Evolutionary conservation across 1,140 invertebrate genomes (phyloP).

Genomic region (Coelopa frigida): DNA sequence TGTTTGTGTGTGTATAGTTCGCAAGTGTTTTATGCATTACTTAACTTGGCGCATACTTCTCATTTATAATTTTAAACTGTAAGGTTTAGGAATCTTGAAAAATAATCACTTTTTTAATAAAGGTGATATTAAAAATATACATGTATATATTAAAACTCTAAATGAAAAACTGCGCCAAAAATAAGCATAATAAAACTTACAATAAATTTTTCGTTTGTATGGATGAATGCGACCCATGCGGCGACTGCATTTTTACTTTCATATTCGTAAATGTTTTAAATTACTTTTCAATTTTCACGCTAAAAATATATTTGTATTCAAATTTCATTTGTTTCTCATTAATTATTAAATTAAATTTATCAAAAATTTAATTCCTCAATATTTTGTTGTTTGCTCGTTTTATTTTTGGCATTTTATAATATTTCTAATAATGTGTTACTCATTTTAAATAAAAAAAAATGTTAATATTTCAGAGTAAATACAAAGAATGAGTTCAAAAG

Average conservation of each 20-base stretch:
- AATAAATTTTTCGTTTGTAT: constrained; percentile 13
- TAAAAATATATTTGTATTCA: background rate
- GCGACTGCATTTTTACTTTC: background rate
- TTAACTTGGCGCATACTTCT: background rate
- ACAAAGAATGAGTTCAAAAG: background rate
- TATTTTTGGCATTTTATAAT: constrained; percentile 4
- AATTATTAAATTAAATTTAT: background rate
- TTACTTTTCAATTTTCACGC: background rate
- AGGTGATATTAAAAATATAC: background rate
- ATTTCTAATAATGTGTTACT: constrained; percentile 1
- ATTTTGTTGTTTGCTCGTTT: background rate
- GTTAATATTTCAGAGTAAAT: background rate
- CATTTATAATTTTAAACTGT: background rate
- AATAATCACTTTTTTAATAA: background rate
- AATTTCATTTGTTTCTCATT: background rate
- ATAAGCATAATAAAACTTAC: background rate
- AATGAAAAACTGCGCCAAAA: background rate
- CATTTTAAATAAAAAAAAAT: background rate
- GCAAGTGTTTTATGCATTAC: background rate
- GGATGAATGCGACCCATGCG: constrained; percentile 18
- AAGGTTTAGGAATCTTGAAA: background rate
- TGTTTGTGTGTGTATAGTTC: background rate
- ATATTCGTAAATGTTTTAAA: background rate
- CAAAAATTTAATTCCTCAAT: background rate
- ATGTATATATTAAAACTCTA: background rate